Conservation (phyloP, 1,140 invertebrate species). For the Globodera ellingtonae region DNA sequence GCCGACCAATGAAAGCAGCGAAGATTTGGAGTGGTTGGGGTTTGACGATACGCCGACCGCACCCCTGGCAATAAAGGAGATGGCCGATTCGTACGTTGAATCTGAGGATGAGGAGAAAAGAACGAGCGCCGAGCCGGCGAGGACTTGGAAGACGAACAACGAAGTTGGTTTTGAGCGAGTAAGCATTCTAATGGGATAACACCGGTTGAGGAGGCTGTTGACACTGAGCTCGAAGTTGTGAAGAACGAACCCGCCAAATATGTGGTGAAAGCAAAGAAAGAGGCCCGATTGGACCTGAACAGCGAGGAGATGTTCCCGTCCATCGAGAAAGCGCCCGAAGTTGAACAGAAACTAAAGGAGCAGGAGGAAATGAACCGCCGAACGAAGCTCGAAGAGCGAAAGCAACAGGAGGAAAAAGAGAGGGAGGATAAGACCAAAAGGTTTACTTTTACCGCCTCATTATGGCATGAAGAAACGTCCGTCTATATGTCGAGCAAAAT, state of each 20-base stretch:
- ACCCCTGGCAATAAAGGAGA: constrained; percentile 32
- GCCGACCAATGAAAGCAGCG: constrained; percentile 16
- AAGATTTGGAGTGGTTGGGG: constrained; percentile 43
- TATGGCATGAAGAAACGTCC: no score
- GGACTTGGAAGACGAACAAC: constrained; percentile 31
- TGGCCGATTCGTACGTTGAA: constrained; percentile 33
- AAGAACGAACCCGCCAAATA: constrained; percentile 15
- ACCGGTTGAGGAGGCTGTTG: no score
- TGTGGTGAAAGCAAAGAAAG: constrained; percentile 20
- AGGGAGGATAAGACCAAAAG: constrained; percentile 4
- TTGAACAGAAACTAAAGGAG: constrained; percentile 35
- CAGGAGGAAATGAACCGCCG: constrained; percentile 10
- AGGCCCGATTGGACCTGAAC: constrained; percentile 30
- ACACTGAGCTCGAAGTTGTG: background rate
- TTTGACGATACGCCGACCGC: constrained; percentile 28
- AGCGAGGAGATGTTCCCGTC: constrained; percentile 40
- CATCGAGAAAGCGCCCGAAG: constrained; percentile 25
- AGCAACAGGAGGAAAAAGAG: constrained; percentile 27
- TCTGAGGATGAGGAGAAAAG: constrained; percentile 41
- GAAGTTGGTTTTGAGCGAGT: background rate
- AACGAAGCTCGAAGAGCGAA: constrained; percentile 35
- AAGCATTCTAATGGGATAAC: no score
- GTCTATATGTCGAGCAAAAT: no score
- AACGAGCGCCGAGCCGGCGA: constrained; percentile 26
- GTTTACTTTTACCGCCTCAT: background rate